Base-by-base conservation (phyloP, 2,113 vertebrate species). In the Montifringilla adamsi region DNA sequence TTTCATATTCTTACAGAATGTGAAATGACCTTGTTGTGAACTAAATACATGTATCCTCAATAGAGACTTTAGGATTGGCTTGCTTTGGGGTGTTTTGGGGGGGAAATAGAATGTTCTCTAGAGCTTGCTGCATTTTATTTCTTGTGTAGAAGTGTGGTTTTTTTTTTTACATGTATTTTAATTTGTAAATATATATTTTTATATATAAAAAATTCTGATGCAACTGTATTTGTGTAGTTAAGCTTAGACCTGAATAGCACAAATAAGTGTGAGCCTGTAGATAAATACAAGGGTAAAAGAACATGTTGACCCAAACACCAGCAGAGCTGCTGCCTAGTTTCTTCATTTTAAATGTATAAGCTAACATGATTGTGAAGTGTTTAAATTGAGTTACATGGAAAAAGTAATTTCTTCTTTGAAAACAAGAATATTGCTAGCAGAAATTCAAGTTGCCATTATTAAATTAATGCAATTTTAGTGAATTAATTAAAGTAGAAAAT, bases 401-500 rank as follows among this genome's bases (percentile, higher is more conserved):
- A 95, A 76, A 44, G 60, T 67, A 90, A 41, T 80, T 91, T 95
- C 47, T 84, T 47, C 43, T 68, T 77, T 91, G 75, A 74, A 95
- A 97, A 88, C 27, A 84, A 60, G 75, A 91, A 41, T 86, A 64
- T 83, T 88, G 60, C 81, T 93, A 96, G 66, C 55, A 95, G 95
- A 88, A 95, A 93, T 91, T 88, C 67, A 96, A 93, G n/a, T 82
- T 68, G n/a, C 79, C 55, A 4, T 80, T 97, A 95, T 76, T 96
- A 95, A 97, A 91, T 94, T 79, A 84, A 95, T 96, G 47, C 18
- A 82, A 93, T 87, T 95, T 96, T 85, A 94, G 67, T 83, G 49
- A 94, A 89, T 68, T 95, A 95, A 96, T 97, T 97, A 96, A 97
- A 79, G 46, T 95, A 96, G 73, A 96, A 96, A 97, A 93, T 94